Evolutionary conservation across 2,113 vertebrate species (phyloP), one percentile per base, ranked within the genome.

Genomic region (Scopus umbretta): DNA sequence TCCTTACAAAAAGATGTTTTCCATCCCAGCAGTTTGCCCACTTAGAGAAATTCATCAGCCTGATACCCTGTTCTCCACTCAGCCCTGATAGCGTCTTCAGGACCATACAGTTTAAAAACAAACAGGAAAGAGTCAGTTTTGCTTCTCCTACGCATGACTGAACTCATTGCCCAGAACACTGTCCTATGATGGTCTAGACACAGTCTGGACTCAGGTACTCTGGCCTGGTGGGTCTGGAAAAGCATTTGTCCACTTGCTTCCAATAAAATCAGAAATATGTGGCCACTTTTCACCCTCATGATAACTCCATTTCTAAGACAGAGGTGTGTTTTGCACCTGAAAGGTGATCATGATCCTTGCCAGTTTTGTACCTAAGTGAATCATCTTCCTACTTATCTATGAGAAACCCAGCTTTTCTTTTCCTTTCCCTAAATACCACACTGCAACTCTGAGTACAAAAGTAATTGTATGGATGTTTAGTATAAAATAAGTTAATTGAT

Each of bases 401-500:
- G 18, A 70, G 63, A 94, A 94, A 91, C 78, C 8, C 1, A 0
- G 19, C 21, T 92, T 94, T 94, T 67, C 21, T 62, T 43, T 62
- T 56, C 45, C n/a, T 50, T 84, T 91, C 32, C 47, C 63, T 83
- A 38, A 95, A 80, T 55, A 16, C 38, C 55, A 55, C 18, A 15
- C 55, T 36, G 73, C 72, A 56, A 20, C 50, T 67, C 29, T 3
- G 7, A 91, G 67, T 58, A 78, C 68, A 95, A 80, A 92, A 86
- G 92, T 89, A 88, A 94, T 83, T 70, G n/a, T 73, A 55, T n/a
- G 91, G 62, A 17, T 13, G 11, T 66, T 92, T 45, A 73, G 29
- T 43, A 73, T 80, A 84, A 92, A 95, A 88, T 86, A 86, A 90
- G 80, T 78, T 96, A 95, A 96, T 92, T 91, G 67, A 80, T 88